Evolutionary conservation across 1,140 invertebrate species (phyloP).

Genomic region (Epicauta chinensis): DNA sequence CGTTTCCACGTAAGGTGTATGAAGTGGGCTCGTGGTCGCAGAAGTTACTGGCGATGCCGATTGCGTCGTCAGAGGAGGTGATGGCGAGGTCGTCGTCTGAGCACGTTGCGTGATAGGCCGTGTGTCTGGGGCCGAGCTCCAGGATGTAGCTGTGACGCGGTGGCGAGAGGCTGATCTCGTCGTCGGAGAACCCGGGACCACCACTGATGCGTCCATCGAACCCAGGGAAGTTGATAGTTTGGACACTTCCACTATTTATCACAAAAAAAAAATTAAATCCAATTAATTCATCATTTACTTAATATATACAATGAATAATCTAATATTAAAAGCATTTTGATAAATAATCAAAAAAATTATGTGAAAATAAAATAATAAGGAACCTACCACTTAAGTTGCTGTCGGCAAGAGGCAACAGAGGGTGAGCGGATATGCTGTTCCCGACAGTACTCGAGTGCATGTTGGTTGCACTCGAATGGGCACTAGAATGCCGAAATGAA

Average conservation of each 20-base stretch:
- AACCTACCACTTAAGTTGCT: slow-evolving; percentile 43
- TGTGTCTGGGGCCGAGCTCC: slow-evolving; percentile 41
- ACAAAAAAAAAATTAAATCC: background rate
- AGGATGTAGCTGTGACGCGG: slow-evolving; percentile 42
- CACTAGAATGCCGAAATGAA: slow-evolving; percentile 43
- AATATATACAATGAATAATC: background rate
- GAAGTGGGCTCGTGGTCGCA: slow-evolving; percentile 40
- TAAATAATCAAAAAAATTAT: background rate
- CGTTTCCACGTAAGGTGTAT: slow-evolving; percentile 21
- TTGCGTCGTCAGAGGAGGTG: slow-evolving; percentile 43
- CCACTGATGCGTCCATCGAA: slow-evolving; percentile 37
- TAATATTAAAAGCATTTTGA: background rate
- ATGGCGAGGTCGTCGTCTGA: slow-evolving; percentile 43
- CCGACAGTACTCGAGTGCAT: slow-evolving; percentile 42
- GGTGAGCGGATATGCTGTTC: slow-evolving; percentile 44
- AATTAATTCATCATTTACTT: no score
- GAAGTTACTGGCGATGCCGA: slow-evolving; percentile 40
- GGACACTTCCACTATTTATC: slow-evolving; percentile 39
- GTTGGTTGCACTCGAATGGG: slow-evolving; percentile 41
- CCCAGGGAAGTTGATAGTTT: slow-evolving; percentile 43
- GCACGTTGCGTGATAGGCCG: slow-evolving; percentile 34
- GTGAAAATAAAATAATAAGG: slow-evolving; percentile 13
- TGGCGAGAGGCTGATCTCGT: slow-evolving; percentile 43
- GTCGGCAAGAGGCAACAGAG: slow-evolving; percentile 43
- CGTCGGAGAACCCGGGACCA: slow-evolving; percentile 41